Evolutionary conservation across 2,888 invertebrate genomes (phyloP), one percentile per base, ranked within the genome.

Genomic region (Drymonia ruficornis): DNA sequence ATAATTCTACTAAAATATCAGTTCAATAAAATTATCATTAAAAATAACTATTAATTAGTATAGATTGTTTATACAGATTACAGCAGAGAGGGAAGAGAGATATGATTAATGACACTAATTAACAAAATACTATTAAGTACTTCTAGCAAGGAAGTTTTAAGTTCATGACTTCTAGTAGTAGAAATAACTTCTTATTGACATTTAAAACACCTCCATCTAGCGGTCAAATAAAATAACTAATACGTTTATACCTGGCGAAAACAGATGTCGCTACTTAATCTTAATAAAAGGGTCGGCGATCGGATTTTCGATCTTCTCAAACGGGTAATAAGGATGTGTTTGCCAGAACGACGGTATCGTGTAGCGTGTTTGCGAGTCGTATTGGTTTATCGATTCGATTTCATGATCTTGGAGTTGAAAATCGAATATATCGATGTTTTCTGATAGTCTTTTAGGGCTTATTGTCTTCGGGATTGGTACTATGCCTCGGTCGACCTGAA

Each of bases 341-440:
- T 91, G 92, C 92, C 92, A 92, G 59, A 91, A 92, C 0, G 90
- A 84, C 0, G 92, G 91, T 0, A 76, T 23, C 0, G 86, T 86
- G 48, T 75, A 83, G 12, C 90, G 68, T 0, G 70, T 79, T 5
- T 74, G 56, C 0, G 68, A 60, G 43, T 89, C 63, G 11, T 78
- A 86, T 0, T 61, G 29, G 47, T 74, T 81, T 0, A 91, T 81
- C 23, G 59, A 67, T 4, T 71, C 68, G 0, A 88, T 80, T 44
- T 92, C 92, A 5, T 76, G 74, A 0, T 67, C 42, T 0, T 76
- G 69, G 7, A 92, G 60, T 4, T 78, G 70, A 55, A 92, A 91
- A 59, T 91, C 87, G 66, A 91, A 92, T 1, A 91, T 81, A 18
- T 85, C 62, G 38, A 91, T 78, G 65, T 92, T 91, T 62, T 90